These are phyloP conservation scores for Phoxinus phoxinus DNA, from an alignment of 2,113 vertebrate species.

Conservation along the genomic window DNA sequence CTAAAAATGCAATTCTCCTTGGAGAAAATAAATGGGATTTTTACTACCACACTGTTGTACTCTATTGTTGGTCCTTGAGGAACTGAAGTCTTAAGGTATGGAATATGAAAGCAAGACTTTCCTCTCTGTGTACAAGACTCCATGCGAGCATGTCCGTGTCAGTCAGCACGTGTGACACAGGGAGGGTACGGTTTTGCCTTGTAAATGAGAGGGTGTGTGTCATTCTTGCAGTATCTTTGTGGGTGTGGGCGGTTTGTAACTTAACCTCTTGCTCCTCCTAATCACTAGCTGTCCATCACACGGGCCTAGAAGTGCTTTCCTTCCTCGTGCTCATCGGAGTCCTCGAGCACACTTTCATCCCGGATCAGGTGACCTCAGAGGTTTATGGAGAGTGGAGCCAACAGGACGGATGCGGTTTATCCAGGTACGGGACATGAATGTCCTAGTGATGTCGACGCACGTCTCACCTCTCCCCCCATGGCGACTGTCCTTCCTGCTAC, in stretches of 20 bases:
- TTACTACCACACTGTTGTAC: neutral
- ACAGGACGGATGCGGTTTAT: conserved; percentile 51
- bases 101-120: neutral
- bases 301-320: conserved; percentile 47
- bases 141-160: neutral
- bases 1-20: neutral
- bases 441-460: neutral
- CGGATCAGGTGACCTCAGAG: conserved; percentile 51
- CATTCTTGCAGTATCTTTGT: conserved; percentile 9
- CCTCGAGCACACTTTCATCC: conserved; percentile 59
- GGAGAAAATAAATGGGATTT: neutral
- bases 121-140: conserved; percentile 3
- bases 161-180: neutral
- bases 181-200: neutral
- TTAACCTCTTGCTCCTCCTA: conserved; percentile 52
- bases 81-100: neutral
- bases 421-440: conserved; percentile 44
- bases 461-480: conserved; percentile 22
- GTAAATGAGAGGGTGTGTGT: conserved; percentile 15
- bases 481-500: conserved; percentile 32
- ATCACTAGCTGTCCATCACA: conserved; percentile 50
- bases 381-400: conserved; percentile 50
- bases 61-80: neutral
- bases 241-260: conserved; percentile 51
- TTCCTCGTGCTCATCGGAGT: conserved; percentile 48